These are phyloP conservation scores for Ruditapes philippinarum DNA, from an alignment of 1,140 invertebrate genomes.

Conservation along the genomic window DNA sequence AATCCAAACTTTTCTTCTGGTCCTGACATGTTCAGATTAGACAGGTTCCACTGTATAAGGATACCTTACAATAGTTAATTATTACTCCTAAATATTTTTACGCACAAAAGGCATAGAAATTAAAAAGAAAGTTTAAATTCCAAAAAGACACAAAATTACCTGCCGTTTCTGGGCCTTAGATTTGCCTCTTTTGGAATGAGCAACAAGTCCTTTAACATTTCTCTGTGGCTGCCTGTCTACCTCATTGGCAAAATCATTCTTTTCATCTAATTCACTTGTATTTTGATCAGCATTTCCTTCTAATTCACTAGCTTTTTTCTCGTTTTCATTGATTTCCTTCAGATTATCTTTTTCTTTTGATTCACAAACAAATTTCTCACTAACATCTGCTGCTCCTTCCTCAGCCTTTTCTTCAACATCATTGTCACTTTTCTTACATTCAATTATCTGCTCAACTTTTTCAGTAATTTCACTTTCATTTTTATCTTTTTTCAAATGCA, in stretches of 20 bases:
- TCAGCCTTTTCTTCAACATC: background rate
- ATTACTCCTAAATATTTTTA: too few species aligned
- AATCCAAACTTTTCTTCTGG: too few species aligned
- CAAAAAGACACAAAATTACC: constrained; percentile 14
- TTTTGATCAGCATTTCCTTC: background rate
- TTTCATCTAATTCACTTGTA: background rate
- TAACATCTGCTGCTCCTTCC: background rate
- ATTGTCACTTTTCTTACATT: too few species aligned
- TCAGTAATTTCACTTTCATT: background rate
- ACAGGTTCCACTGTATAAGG: too few species aligned
- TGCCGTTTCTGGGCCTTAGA: constrained; percentile 56
- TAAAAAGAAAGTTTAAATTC: background rate
- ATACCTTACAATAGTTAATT: too few species aligned
- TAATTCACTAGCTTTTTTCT: background rate
- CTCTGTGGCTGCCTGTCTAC: background rate
- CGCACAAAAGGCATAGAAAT: too few species aligned
- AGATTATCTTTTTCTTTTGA: background rate
- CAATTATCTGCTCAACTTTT: background rate
- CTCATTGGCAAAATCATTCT: constrained; percentile 1
- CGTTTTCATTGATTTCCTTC: background rate
- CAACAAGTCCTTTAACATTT: constrained; percentile 51
- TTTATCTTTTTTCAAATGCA: background rate
- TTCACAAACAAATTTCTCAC: background rate
- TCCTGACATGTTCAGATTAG: too few species aligned
- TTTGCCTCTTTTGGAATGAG: constrained; percentile 41